These are phyloP conservation scores for Bostrychus sinensis DNA, from an alignment of 2,113 vertebrate species.

Conservation along the genomic window DNA sequence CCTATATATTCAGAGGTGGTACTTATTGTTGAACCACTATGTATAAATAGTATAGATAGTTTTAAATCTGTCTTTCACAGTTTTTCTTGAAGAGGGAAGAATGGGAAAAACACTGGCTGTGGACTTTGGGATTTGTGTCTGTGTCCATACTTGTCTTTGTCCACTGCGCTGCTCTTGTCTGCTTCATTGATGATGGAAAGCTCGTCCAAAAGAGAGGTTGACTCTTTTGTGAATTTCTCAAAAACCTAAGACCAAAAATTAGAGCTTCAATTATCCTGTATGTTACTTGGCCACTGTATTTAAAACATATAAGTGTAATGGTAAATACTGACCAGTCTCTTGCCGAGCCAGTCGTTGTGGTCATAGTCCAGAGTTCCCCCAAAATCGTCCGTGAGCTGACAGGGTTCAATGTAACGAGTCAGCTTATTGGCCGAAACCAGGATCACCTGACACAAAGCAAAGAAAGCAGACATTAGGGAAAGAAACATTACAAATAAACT, in stretches of 20 bases:
- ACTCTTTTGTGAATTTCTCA: conserved; percentile 98
- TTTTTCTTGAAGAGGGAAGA: too few relatives aligned
- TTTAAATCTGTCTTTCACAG: too few relatives aligned
- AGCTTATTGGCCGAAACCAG: conserved; percentile 98
- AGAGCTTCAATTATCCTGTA: not conserved
- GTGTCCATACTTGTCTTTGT: conserved; percentile 88
- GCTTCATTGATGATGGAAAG: conserved; percentile 93
- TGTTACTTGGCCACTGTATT: not conserved
- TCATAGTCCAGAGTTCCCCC: conserved; percentile 96
- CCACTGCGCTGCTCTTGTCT: conserved; percentile 88
- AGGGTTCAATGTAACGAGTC: conserved; percentile 96
- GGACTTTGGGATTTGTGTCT: too few relatives aligned
- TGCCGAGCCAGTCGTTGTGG: conserved; percentile 98
- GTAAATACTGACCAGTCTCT: conserved; percentile 85
- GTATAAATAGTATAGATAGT: too few relatives aligned
- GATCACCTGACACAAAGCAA: conserved; percentile 86
- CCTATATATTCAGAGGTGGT: too few relatives aligned
- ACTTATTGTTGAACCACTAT: too few relatives aligned
- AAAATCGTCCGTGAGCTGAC: conserved; percentile 96
- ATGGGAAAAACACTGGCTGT: too few relatives aligned
- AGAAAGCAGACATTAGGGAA: not conserved
- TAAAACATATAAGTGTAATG: conserved; percentile 2
- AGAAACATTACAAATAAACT: too few relatives aligned
- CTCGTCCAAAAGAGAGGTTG: conserved; percentile 93
- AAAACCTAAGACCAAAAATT: conserved; percentile 83